Base-by-base conservation (phyloP, 2,888 invertebrate genomes). In the Platycheirus albimanus region DNA sequence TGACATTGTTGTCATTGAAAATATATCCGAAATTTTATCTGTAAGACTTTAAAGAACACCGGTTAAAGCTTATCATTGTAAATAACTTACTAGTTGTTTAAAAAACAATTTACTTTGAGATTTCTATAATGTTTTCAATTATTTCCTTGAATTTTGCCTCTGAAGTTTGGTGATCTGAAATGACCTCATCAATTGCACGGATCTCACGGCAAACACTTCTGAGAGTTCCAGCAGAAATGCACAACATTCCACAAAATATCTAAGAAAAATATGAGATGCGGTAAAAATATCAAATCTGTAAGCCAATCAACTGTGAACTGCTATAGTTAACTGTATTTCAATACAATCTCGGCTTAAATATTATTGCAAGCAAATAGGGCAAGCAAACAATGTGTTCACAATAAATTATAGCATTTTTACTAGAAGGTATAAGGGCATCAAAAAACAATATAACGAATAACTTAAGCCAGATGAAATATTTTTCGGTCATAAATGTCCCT, bases 221-320 rank as follows among this genome's bases (percentile, higher is more conserved):
- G 0, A 63, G 2, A 10, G 15, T 33, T 3, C 33, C 52, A 20
- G 30, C 33, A 2, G 20, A 72, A 19, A 45, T 1, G 11, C n/a
- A 24, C 63, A 72, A 20, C 1, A 72, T 19, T n/a, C 72, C 72
- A 36, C 72, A 72, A 4, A 24, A 72, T 5, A 63, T 2, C 72
- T 72, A 10, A 43, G 64, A 63, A 52, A 19, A 33, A 8, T 7
- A 33, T 4, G 8, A n/a, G n/a, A n/a, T n/a, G n/a, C n/a, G n/a
- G n/a, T 33, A 33, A 33, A 33, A 8, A 33, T 33, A 8, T 33
- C 30, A 7, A 6, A 33, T 33, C 5, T 8, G 7, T 33, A 33
- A n/a, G n/a, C n/a, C n/a, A n/a, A n/a, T n/a, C n/a, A n/a, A n/a
- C n/a, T n/a, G n/a, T n/a, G n/a, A n/a, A n/a, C n/a, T n/a, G n/a